These are phyloP conservation scores for Pemphigus obesinymphae DNA, from an alignment of 1,140 invertebrate genomes.

Conservation along the genomic window DNA sequence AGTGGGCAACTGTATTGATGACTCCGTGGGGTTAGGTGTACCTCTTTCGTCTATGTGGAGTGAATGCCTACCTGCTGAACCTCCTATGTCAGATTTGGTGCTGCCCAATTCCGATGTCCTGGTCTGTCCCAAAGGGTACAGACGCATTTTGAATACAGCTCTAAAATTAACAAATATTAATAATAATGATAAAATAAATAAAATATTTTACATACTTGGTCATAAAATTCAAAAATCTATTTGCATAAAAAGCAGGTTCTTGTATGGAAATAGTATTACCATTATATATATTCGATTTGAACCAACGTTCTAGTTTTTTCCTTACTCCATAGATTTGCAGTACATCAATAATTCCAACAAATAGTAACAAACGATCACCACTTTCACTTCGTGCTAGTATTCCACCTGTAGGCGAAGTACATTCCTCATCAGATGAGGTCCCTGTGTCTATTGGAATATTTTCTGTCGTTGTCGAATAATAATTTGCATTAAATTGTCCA, in stretches of 20 bases:
- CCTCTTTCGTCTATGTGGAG: slow-evolving; percentile 97
- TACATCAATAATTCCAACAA: slow-evolving; percentile 97
- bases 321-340: slow-evolving; percentile 93
- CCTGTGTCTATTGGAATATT: slow-evolving; percentile 88
- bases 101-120: slow-evolving; percentile 73
- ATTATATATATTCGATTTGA: slow-evolving; percentile 96
- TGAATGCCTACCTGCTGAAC: slow-evolving; percentile 65
- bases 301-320: slow-evolving; percentile 96
- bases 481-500: slow-evolving; percentile 83
- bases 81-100: slow-evolving; percentile 56
- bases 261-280: slow-evolving; percentile 97
- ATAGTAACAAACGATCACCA: slow-evolving; percentile 93
- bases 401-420: slow-evolving; percentile 78
- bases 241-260: slow-evolving; percentile 92
- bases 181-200: background rate
- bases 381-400: slow-evolving; percentile 94
- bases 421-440: slow-evolving; percentile 87
- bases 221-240: slow-evolving; percentile 96
- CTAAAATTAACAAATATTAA: slow-evolving; percentile 49
- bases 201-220: slow-evolving; percentile 71
- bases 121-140: slow-evolving; percentile 81
- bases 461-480: slow-evolving; percentile 94
- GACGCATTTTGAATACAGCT: slow-evolving; percentile 57
- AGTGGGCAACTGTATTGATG: too few species aligned
- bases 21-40: slow-evolving; percentile 93